Evolutionary conservation across 2,888 invertebrate genomes (phyloP), one percentile per base, ranked within the genome.

Genomic region (Sesia apiformis): DNA sequence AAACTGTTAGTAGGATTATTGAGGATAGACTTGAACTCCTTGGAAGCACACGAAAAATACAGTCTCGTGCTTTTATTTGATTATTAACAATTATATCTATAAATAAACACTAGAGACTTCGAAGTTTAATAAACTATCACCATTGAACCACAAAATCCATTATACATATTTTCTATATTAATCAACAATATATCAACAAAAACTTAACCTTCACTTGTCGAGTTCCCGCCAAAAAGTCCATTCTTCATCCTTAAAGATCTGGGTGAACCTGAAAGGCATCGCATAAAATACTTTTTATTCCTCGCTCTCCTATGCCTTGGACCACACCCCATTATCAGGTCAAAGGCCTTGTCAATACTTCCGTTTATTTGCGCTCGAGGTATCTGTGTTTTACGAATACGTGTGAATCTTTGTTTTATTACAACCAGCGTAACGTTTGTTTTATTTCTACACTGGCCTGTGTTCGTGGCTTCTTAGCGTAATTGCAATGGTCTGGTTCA

Each of bases 331-430:
- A 63, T 57, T 49, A 60, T 63, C 63, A 69, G 78, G 76, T 76
- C 73, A 77, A 75, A 76, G 71, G 76, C 76, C 70, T 70, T 73
- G 72, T 69, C 76, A 74, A 68, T 70, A 66, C 65, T 62, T 69
- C 64, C 50, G 7, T 39, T 38, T 50, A 39, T 50, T 50, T 50
- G 38, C 46, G n/a, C n/a, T n/a, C 46, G 8, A 23, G 23, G 8
- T 46, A 46, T 46, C 46, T n/a, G n/a, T n/a, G 8, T 8, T 8
- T 8, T 8, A 46, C n/a, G 8, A 46, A 4, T 7, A 46, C 23
- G 46, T 46, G 46, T 46, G 46, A 7, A 46, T 7, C 4, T 46
- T 46, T 46, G 23, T 6, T 8, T 46, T 8, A 46, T 46, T n/a
- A 8, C 7, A 8, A 8, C 23, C 4, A 7, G 4, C 8, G 46